Evolutionary conservation across 2,888 invertebrate species (phyloP), one percentile per base, ranked within the genome.

Genomic region (Coremacera marginata): DNA sequence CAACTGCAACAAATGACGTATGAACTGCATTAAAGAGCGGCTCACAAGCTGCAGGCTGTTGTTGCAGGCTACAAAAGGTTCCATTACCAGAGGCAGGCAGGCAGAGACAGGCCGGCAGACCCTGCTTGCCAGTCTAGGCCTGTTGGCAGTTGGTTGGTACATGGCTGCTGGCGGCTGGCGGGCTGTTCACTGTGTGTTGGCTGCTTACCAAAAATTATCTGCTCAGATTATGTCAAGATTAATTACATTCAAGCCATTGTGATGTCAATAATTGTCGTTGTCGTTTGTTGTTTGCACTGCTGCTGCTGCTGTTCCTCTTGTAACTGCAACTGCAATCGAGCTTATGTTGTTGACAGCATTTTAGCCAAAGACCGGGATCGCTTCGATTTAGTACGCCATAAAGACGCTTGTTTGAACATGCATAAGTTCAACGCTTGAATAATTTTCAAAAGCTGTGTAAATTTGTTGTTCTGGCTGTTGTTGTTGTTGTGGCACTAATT

Each of bases 211-310:
- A 74, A 74, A 67, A 65, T 74, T 74, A 74, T 74, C 74, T 82
- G 82, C 82, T 82, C 81, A 82, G 82, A 82, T 82, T 82, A 82
- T 82, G 82, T 82, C 82, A 82, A 82, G 82, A 82, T 82, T 82
- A 82, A 82, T 82, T 82, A 82, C 82, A 81, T 82, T 82, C 80
- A 80, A 80, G 78, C 82, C 81, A 82, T 82, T 82, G 82, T 82
- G 82, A 80, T 82, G 82, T 82, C 82, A 82, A 82, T 82, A 82
- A 82, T 82, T 82, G 81, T 82, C 81, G 80, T 80, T 79, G 22
- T 31, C n/a, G 67, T 55, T 71, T 60, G 44, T 71, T 37, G 57
- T 22, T 31, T 16, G 49, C 34, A 34, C 34, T 63, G 73, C 16
- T 72, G 34, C 37, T 51, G 70, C 22, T 70, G 52, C 34, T 62